phyloP scores from a whole-genome alignment of 2,113 vertebrate species.

The Prochilodus magdalenae region DNA sequence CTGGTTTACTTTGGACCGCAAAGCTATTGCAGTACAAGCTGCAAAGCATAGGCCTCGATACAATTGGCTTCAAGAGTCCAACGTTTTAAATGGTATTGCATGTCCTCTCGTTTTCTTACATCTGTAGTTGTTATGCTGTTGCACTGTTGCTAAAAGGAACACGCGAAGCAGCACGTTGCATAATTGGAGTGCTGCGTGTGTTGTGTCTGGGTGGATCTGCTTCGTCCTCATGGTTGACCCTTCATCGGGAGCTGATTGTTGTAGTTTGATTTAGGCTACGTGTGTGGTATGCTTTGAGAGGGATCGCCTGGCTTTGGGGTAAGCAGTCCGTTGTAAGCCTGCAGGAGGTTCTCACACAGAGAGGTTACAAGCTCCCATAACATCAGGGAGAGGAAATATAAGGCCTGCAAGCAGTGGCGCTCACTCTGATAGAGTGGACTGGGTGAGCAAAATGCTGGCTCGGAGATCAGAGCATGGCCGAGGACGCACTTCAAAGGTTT shows the following conservation, averaged over 20 bases:
- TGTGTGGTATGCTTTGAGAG: constrained; percentile 26
- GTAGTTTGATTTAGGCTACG: constrained; percentile 38
- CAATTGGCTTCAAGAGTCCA: too few relatives aligned
- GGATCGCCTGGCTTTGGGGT: neutral
- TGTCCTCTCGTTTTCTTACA: neutral
- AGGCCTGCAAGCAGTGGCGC: neutral
- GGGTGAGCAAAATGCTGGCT: neutral
- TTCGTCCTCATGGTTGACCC: neutral
- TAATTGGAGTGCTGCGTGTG: neutral
- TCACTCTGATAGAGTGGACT: neutral
- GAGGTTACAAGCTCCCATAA: neutral
- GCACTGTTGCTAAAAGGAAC: neutral
- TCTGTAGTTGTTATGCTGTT: too few relatives aligned
- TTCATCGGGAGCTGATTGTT: constrained; percentile 27
- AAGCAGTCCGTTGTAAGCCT: neutral
- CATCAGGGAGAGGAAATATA: neutral
- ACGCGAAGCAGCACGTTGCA: neutral
- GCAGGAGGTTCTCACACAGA: neutral
- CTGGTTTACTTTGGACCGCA: too few relatives aligned
- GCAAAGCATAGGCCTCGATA: too few relatives aligned
- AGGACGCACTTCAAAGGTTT: neutral
- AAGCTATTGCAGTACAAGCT: too few relatives aligned
- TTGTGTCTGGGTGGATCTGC: neutral
- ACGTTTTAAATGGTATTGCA: neutral
- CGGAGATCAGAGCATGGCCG: neutral